Evolutionary conservation across 2,113 vertebrate genomes (phyloP), one percentile per base, ranked within the genome.

Genomic region (Passer domesticus): DNA sequence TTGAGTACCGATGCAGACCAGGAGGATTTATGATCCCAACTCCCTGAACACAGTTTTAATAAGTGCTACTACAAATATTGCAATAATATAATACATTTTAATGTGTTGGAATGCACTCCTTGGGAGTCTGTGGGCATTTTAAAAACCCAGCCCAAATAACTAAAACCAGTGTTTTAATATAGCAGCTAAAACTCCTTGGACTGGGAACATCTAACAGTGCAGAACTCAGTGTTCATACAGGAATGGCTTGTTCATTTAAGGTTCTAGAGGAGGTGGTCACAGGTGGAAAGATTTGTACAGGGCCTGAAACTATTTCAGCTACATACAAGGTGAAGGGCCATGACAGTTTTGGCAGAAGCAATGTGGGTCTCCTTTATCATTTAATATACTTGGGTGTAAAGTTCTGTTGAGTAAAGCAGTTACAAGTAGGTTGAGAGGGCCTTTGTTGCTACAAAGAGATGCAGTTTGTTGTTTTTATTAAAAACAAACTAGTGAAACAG

Each of bases 81-180:
- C 75, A 91, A 95, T 93, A 93, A 90, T 78, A 90, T 55, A 96
- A 96, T 95, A 56, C 72, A 77, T 91, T 95, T 88, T 90, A 96
- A 91, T 91, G 46, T 76, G 35, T 35, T 94, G 94, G 74, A 94
- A 91, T 92, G 74, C 66, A 87, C 58, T 92, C 49, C 66, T 69
- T 69, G 46, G n/a, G 66, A 74, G 23, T 44, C 68, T 93, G 59
- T 68, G 82, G 75, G 87, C 64, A 83, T 89, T 94, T 55, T 10
- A 80, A 89, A 83, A 87, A 37, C 1, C 6, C 20, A 92, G 43
- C 39, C 47, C 47, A 59, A 92, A 75, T 73, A 94, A 58, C 78
- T 76, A 72, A 85, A 83, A 27, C 50, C 35, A 60, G 9, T 59
- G 37, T 83, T 93, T 88, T 60, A 90, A 94, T 83, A 83, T 77